These are phyloP conservation scores for Phylloscopus whistleri DNA, from an alignment of 2,113 vertebrate species.

Conservation along the genomic window DNA sequence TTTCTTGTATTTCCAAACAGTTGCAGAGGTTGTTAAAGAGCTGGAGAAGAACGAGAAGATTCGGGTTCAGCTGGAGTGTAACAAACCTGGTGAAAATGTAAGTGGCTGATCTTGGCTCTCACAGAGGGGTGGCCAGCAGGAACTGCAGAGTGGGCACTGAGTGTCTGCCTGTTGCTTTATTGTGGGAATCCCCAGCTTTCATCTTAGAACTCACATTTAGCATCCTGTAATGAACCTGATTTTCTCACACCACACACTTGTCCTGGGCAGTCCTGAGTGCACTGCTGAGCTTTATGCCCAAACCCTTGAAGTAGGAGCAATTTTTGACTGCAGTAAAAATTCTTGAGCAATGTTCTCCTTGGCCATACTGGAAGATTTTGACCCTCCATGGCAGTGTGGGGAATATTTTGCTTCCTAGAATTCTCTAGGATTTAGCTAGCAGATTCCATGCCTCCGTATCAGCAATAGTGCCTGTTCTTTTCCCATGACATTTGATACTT, in stretches of 20 bases:
- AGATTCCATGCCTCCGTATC: background rate
- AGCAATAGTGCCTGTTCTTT: background rate
- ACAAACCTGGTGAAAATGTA: constrained; percentile 50
- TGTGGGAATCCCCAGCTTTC: background rate
- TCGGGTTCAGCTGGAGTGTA: constrained; percentile 74
- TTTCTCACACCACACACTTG: background rate
- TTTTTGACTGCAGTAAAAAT: background rate
- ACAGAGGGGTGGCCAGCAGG: background rate
- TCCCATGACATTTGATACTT: constrained; percentile 7
- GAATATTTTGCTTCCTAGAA: background rate
- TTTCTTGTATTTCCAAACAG: constrained; percentile 73
- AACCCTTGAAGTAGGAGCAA: background rate
- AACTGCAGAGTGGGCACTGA: background rate
- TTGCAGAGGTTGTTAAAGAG: constrained; percentile 86
- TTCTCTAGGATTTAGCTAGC: constrained; percentile 17
- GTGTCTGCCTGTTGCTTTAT: accelerated
- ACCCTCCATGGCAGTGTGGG: background rate
- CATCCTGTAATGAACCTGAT: background rate
- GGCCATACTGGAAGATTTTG: background rate
- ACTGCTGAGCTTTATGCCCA: background rate
- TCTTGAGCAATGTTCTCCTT: background rate
- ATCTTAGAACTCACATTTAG: accelerated
- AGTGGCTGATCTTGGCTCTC: background rate
- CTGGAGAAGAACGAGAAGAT: constrained; percentile 87
- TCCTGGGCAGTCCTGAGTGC: background rate